A percentile compares a stretch with the other conserved stretches of the same genome.
Conservation (phyloP, 2,113 vertebrate genomes). For the Corynorhinus townsendii region DNA sequence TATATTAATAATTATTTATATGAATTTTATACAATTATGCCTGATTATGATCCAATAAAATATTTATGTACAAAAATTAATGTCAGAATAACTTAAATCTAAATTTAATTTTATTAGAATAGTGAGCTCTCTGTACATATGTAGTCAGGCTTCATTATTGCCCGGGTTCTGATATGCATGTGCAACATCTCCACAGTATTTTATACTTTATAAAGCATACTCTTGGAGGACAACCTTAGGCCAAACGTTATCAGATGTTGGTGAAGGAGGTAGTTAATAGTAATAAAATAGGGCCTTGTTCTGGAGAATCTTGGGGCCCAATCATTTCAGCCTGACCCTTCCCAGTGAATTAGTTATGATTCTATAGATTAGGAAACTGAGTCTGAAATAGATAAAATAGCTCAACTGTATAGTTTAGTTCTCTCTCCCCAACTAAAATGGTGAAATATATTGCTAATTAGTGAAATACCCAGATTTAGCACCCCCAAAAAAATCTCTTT, state of each 20-base stretch:
- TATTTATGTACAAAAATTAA: conserved; percentile 38
- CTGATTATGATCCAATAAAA: conserved; percentile 30
- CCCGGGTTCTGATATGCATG: neutral
- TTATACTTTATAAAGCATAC: neutral
- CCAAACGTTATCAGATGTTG: neutral
- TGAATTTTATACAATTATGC: neutral
- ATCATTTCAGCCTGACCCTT: neutral
- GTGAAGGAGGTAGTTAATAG: neutral
- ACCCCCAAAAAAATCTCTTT: neutral
- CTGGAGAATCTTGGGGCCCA: neutral
- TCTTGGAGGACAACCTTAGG: neutral
- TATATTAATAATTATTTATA: conserved; percentile 6
- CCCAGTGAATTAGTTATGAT: neutral
- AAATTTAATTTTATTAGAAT: conserved; percentile 40
- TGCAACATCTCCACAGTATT: neutral
- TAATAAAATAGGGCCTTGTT: neutral
- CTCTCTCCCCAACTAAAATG: conserved; percentile 7
- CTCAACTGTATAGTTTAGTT: neutral
- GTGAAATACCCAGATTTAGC: neutral
- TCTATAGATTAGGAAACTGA: neutral
- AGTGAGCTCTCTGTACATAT: neutral
- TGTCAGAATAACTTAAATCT: neutral
- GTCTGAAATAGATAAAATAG: neutral
- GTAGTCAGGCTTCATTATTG: neutral
- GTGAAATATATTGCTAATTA: neutral